Percentiles rank a stretch among this genome's conserved stretches.
phyloP scores from a whole-genome alignment of 1,140 invertebrate species.

The Globodera rostochiensis region DNA sequence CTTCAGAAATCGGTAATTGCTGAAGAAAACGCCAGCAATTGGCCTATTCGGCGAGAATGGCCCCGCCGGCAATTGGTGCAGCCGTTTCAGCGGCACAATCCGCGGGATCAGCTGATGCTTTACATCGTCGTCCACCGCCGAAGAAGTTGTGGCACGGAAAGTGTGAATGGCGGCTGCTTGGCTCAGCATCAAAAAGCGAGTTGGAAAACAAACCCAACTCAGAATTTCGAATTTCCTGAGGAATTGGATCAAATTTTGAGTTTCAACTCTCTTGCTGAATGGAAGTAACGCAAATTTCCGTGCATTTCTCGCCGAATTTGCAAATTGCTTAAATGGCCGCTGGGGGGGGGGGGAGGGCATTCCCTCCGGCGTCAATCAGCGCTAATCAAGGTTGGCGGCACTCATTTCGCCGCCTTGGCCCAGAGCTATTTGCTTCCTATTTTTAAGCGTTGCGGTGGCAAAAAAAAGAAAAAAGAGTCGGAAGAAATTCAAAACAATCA shows the following conservation, averaged over 20 bases:
- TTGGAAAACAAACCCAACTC: too few species aligned
- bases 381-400: neutral
- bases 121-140: neutral
- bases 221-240: too few species aligned
- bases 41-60: conserved; percentile 7
- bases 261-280: too few species aligned
- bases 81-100: neutral
- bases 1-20: conserved; percentile 17
- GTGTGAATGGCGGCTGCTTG: neutral
- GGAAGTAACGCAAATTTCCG: too few species aligned
- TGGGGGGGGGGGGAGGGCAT: neutral
- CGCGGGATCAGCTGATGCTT: neutral
- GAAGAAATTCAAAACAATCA: too few species aligned
- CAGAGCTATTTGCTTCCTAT: neutral
- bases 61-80: neutral
- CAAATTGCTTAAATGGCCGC: neutral
- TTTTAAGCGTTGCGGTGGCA: neutral
- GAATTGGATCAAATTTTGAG: too few species aligned
- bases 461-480: neutral
- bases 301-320: too few species aligned
- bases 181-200: neutral
- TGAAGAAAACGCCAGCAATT: conserved; percentile 21
- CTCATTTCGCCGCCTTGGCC: neutral
- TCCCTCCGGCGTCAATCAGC: neutral
- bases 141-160: neutral